These are phyloP conservation scores for Empidonax traillii DNA, from an alignment of 2,113 vertebrate species.

Conservation along the genomic window DNA sequence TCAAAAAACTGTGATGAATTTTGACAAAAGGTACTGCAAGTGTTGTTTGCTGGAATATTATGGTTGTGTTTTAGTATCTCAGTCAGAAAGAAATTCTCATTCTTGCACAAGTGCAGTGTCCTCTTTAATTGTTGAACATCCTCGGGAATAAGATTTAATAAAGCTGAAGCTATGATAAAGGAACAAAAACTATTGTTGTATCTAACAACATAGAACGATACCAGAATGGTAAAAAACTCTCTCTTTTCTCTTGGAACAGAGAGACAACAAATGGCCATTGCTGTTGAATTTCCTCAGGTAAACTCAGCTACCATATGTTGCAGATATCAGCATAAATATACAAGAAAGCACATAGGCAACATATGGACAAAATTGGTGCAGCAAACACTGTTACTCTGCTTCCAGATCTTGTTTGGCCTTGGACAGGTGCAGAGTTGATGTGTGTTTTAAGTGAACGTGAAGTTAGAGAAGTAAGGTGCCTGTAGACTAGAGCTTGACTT, in stretches of 20 bases:
- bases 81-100: neutral
- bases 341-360: neutral
- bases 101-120: neutral
- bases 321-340: neutral
- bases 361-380: neutral
- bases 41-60: neutral
- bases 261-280: neutral
- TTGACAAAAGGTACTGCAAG: neutral
- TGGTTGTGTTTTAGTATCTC: neutral
- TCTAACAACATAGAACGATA: neutral
- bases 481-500: neutral
- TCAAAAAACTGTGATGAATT: neutral
- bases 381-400: neutral
- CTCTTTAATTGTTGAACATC: neutral
- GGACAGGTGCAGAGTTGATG: neutral
- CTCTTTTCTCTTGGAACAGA: neutral
- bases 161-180: neutral
- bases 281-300: neutral
- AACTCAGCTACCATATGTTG: neutral
- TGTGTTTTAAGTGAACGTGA: neutral
- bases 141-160: neutral
- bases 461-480: neutral
- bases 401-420: neutral
- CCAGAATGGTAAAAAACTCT: neutral
- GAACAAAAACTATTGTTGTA: neutral